Conservation (phyloP, 1,140 invertebrate species). For the Idris sp. region DNA sequence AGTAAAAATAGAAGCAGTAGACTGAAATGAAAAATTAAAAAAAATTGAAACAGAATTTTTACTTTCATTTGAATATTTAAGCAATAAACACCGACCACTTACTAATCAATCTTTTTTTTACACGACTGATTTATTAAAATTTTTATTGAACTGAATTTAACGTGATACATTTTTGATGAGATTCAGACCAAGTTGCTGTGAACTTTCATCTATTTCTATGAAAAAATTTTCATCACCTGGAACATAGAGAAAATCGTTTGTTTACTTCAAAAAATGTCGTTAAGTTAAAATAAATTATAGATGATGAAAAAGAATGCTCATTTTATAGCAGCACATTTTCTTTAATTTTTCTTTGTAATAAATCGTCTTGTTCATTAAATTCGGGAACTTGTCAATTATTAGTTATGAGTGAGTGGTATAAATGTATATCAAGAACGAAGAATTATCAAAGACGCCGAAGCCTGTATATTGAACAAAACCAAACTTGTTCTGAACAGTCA, state of each 20-base stretch:
- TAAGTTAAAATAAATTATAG: too few species aligned
- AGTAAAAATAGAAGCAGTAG: too few species aligned
- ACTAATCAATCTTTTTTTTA: conserved; percentile 22
- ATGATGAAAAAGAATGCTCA: too few species aligned
- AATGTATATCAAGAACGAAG: conserved; percentile 15
- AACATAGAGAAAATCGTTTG: conserved; percentile 22
- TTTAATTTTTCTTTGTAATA: too few species aligned
- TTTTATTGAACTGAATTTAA: conserved; percentile 15
- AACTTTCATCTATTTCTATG: conserved; percentile 32
- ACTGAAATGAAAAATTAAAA: too few species aligned
- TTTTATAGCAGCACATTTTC: too few species aligned
- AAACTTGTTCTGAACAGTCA: conserved; percentile 29
- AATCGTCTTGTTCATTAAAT: too few species aligned
- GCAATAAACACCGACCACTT: conserved; percentile 10
- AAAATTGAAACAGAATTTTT: conserved; percentile 3
- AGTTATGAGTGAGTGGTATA: conserved; percentile 3
- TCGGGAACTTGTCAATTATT: neutral
- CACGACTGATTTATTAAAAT: conserved; percentile 16
- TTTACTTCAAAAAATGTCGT: conserved; percentile 5
- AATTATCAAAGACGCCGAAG: conserved; percentile 29
- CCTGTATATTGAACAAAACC: conserved; percentile 19
- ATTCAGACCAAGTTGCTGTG: conserved; percentile 16
- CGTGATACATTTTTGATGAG: conserved; percentile 27
- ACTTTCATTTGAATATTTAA: conserved; percentile 5
- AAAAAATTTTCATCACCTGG: conserved; percentile 22